Base-by-base conservation (phyloP, 2,888 invertebrate genomes). In the Latheticus oryzae region DNA sequence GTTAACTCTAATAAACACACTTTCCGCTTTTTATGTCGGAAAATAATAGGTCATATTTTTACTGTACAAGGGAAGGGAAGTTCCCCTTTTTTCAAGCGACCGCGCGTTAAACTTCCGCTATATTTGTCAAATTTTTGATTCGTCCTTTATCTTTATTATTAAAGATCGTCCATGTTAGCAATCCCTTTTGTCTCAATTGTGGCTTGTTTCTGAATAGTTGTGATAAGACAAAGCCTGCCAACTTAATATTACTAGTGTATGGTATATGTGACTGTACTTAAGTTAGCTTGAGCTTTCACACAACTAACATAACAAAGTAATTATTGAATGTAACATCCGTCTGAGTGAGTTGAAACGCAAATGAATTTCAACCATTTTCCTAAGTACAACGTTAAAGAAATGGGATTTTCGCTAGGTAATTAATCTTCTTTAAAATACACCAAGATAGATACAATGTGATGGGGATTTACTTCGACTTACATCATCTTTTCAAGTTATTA, bases 361-460 rank as follows among this genome's bases (percentile, higher is more conserved):
- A 45, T 32, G 45, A 45, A 45, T 32, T 45, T 45, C 32, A 17
- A 16, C 26, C 28, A 15, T 42, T 28, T 42, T 26, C 26, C 28
- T n/a, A n/a, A n/a, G n/a, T n/a, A n/a, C n/a, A n/a, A n/a, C n/a
- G n/a, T n/a, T n/a, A 28, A 42, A 32, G 45, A 32, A 30, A 32
- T 45, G 32, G 13, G 45, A 32, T 45, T 45, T 45, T 28, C 3
- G 28, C 17, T 1, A 5, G 5, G 45, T 45, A 45, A 45, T 45
- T 45, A 45, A 45, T 45, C 45, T 45, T 45, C 45, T 45, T 45
- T 45, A 45, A 45, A 42, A 42, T 15, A 15, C 37, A 26, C 5
- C 28, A 17, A 17, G 42, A 42, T 17, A 16, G 45, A 32, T 13
- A 45, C 32, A 45, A 32, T 45, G 26, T 16, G 16, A 16, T 33